These are phyloP conservation scores for Cheiracanthium punctorium DNA, from an alignment of 2,888 invertebrate species.

Conservation along the genomic window DNA sequence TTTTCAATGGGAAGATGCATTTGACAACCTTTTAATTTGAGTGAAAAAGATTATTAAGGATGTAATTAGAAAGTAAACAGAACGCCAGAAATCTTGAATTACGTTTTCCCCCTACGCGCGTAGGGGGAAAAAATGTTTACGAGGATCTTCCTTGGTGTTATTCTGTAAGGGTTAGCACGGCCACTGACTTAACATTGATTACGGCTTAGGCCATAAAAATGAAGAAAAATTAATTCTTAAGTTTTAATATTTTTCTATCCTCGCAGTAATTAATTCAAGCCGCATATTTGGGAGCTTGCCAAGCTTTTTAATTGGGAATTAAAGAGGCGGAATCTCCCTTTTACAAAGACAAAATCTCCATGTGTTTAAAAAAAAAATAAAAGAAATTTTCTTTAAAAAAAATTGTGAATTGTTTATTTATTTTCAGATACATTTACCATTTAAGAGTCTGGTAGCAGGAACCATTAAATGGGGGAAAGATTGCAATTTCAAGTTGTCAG, in stretches of 20 bases:
- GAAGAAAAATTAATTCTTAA: slow-evolving; percentile 48
- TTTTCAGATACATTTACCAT: slow-evolving; percentile 16
- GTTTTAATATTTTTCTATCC: slow-evolving; percentile 50
- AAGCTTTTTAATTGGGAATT: slow-evolving; percentile 59
- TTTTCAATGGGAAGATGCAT: slow-evolving; percentile 10
- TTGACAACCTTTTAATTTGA: slow-evolving; percentile 25
- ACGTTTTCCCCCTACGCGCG: neutral
- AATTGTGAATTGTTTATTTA: slow-evolving; percentile 24
- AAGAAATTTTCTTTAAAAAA: neutral
- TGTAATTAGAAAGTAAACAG: slow-evolving; percentile 15
- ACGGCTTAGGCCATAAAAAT: slow-evolving; percentile 20
- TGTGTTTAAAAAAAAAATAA: neutral
- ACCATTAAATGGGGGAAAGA: slow-evolving; percentile 47
- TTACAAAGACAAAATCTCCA: slow-evolving; percentile 45
- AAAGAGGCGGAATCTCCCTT: slow-evolving; percentile 45
- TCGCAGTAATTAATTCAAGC: slow-evolving; percentile 48
- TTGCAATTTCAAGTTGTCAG: slow-evolving; percentile 37
- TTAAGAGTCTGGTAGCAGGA: slow-evolving; percentile 23
- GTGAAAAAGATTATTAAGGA: slow-evolving; percentile 19
- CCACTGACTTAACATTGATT: slow-evolving; percentile 47
- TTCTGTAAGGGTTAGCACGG: neutral
- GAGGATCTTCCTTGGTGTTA: neutral
- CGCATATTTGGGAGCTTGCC: slow-evolving; percentile 44
- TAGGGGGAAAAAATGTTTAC: neutral
- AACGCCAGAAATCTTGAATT: slow-evolving; percentile 10